Conservation (phyloP, 2,113 vertebrate species). For the Ancistrus triradiatus region DNA sequence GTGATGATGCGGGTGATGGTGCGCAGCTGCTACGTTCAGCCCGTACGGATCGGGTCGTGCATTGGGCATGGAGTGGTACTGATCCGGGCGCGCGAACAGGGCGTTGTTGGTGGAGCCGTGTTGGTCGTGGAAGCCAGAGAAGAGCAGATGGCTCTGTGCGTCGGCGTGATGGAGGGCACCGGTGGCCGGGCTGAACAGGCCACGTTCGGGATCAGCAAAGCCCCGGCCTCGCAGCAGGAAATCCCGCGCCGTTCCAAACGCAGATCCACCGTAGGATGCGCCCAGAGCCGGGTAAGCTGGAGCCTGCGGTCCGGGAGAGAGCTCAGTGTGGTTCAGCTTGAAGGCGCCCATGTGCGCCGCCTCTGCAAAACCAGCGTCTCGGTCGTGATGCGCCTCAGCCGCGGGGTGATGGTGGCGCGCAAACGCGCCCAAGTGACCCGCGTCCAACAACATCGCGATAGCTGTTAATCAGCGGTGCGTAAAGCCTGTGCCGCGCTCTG, state of each 20-base stretch:
- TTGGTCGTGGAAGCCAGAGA: slow-evolving; percentile 85
- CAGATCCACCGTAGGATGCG: slow-evolving; percentile 73
- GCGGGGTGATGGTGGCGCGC: slow-evolving; percentile 69
- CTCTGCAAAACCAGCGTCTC: slow-evolving; percentile 81
- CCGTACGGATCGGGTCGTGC: slow-evolving; percentile 41
- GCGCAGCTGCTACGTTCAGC: slow-evolving; percentile 67
- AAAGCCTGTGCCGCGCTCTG: too few species aligned
- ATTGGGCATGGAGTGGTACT: slow-evolving; percentile 78
- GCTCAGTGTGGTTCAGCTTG: slow-evolving; percentile 78
- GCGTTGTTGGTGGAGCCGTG: slow-evolving; percentile 73
- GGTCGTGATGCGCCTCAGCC: slow-evolving; percentile 79
- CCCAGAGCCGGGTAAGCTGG: slow-evolving; percentile 74
- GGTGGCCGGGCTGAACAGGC: slow-evolving; percentile 22
- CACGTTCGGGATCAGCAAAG: slow-evolving; percentile 66
- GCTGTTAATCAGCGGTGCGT: slow-evolving; percentile 32
- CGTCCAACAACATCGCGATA: slow-evolving; percentile 77
- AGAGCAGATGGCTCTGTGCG: slow-evolving; percentile 79
- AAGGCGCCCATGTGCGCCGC: slow-evolving; percentile 82
- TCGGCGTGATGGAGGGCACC: slow-evolving; percentile 70
- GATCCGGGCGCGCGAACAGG: slow-evolving; percentile 80
- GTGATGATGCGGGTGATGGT: slow-evolving; percentile 49
- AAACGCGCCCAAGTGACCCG: slow-evolving; percentile 79
- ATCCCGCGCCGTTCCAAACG: slow-evolving; percentile 82
- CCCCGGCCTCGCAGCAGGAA: slow-evolving; percentile 83
- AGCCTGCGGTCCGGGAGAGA: slow-evolving; percentile 77